Conservation (phyloP, 2,113 vertebrate species). For the Pachypanchax playfairii region DNA sequence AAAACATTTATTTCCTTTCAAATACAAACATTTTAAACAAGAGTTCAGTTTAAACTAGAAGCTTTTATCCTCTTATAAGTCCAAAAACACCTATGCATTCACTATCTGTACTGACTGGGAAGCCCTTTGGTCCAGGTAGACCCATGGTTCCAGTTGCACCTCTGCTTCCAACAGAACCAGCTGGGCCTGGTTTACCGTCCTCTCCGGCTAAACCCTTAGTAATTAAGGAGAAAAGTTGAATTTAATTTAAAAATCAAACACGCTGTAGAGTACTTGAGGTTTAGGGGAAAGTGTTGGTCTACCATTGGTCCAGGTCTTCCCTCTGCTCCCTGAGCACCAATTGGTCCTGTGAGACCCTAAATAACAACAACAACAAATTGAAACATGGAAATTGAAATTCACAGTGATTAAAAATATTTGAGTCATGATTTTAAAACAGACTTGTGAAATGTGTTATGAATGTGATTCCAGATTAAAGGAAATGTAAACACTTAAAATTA, state of each 20-base stretch:
- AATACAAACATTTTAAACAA: too few relatives aligned
- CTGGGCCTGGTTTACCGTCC: constrained; percentile 89
- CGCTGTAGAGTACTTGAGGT: not conserved
- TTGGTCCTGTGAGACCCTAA: constrained; percentile 93
- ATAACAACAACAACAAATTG: not conserved
- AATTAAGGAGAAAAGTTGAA: not conserved
- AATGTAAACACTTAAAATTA: too few relatives aligned
- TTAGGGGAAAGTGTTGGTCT: constrained; percentile 13
- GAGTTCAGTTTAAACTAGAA: too few relatives aligned
- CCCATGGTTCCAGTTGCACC: constrained; percentile 92
- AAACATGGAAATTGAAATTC: too few relatives aligned
- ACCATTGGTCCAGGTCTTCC: constrained; percentile 95
- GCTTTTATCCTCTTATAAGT: too few relatives aligned
- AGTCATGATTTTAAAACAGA: too few relatives aligned
- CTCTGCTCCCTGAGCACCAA: constrained; percentile 90
- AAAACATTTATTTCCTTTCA: not conserved
- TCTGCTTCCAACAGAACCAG: constrained; percentile 87
- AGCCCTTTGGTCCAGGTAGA: constrained; percentile 93
- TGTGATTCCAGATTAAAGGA: too few relatives aligned
- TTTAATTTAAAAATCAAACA: not conserved
- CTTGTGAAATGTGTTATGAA: too few relatives aligned
- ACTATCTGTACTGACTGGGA: constrained; percentile 82
- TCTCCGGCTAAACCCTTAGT: constrained; percentile 90
- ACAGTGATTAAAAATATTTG: too few relatives aligned
- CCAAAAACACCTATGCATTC: not conserved